phyloP scores from a whole-genome alignment of 1,140 invertebrate species.

The Acromyrmex echinatior region DNA sequence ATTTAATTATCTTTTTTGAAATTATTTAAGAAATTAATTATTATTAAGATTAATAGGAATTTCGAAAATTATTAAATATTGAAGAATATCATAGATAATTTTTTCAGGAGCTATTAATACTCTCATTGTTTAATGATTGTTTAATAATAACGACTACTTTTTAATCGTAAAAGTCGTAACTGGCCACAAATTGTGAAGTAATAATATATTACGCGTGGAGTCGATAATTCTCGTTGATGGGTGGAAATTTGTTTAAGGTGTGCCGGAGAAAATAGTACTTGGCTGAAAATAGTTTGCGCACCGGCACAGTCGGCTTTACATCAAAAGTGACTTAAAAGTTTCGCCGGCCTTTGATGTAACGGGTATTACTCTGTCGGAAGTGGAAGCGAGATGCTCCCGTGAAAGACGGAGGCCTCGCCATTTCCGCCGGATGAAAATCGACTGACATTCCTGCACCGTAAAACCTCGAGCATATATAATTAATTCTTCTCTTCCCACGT shows the following conservation, averaged over 20 bases:
- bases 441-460: background rate
- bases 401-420: background rate
- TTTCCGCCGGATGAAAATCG: constrained; percentile 40
- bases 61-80: background rate
- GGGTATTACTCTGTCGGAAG: constrained; percentile 12
- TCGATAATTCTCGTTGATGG: constrained; percentile 35
- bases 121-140: background rate
- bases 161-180: background rate
- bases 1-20: background rate
- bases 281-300: constrained; percentile 52
- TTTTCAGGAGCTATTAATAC: background rate
- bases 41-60: background rate
- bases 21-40: background rate
- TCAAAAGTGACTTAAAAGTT: constrained; percentile 64
- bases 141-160: background rate
- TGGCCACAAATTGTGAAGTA: background rate
- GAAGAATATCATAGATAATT: background rate
- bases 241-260: constrained; percentile 50
- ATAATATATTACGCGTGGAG: background rate
- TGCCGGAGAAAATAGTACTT: constrained; percentile 45
- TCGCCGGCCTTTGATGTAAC: constrained; percentile 48
- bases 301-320: constrained; percentile 51
- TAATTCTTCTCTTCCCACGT: background rate
- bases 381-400: background rate
- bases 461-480: constrained; percentile 17